Conservation (phyloP, 2,113 vertebrate species). For the Brachypteracias leptosomus region DNA sequence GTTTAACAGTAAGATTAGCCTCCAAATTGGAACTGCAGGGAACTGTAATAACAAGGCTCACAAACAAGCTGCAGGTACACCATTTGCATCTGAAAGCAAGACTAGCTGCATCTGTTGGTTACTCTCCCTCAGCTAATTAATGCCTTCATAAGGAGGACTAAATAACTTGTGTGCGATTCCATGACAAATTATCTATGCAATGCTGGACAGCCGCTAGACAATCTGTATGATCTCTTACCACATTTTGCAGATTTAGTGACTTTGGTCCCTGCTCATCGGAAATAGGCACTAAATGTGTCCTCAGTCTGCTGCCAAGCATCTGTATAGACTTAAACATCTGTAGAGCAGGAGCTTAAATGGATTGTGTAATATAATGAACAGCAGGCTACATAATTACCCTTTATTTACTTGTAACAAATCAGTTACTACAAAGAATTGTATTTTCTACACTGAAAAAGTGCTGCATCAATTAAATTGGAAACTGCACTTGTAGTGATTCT, state of each 20-base stretch:
- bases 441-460: neutral
- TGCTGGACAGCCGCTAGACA: neutral
- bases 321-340: slow-evolving; percentile 41
- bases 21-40: neutral
- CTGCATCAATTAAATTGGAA: slow-evolving; percentile 10
- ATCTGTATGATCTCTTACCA: neutral
- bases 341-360: neutral
- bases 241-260: slow-evolving; percentile 34
- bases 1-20: neutral
- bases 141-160: neutral
- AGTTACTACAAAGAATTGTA: neutral
- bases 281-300: neutral
- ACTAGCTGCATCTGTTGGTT: neutral
- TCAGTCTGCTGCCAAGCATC: neutral
- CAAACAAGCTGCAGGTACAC: neutral
- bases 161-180: neutral
- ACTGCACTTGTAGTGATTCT: slow-evolving; percentile 12
- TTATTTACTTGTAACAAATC: slow-evolving; percentile 48
- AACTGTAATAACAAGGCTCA: neutral
- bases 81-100: neutral
- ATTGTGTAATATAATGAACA: neutral
- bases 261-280: neutral
- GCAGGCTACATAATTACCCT: slow-evolving; percentile 37
- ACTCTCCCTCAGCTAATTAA: neutral
- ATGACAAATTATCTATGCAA: neutral